These are phyloP conservation scores for Champsocephalus gunnari DNA, from an alignment of 2,797 vertebrate genomes.

Conservation along the genomic window DNA sequence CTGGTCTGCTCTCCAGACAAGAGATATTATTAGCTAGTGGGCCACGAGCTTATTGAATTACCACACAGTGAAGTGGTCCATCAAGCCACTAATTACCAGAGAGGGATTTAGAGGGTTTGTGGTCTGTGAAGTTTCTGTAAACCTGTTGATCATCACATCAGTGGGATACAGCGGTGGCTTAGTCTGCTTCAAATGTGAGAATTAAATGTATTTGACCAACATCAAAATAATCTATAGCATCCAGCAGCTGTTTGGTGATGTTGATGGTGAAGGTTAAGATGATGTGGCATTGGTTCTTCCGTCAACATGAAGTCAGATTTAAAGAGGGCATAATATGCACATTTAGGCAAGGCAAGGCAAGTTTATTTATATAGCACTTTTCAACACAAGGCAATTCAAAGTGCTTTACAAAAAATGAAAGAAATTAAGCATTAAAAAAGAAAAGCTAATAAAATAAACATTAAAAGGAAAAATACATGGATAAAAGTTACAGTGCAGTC, in stretches of 20 bases:
- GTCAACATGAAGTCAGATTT: not conserved
- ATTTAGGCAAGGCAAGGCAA: no score
- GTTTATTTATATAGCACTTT: no score
- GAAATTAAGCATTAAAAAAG: no score
- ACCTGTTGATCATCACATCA: slow-evolving; percentile 63
- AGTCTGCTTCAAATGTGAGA: not conserved
- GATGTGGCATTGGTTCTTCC: slow-evolving; percentile 1
- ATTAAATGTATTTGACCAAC: not conserved
- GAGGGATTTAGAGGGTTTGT: slow-evolving; percentile 67
- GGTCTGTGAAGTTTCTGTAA: slow-evolving; percentile 60
- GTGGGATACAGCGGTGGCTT: slow-evolving; percentile 11
- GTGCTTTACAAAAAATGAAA: no score
- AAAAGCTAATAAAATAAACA: no score
- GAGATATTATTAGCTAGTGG: slow-evolving; percentile 80
- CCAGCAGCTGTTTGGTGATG: slow-evolving; percentile 5
- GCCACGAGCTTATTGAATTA: slow-evolving; percentile 79
- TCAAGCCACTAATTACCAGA: slow-evolving; percentile 73
- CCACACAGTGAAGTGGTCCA: slow-evolving; percentile 66
- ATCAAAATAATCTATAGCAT: slow-evolving; percentile 4
- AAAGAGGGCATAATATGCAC: no score
- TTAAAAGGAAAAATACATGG: no score
- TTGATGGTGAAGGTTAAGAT: slow-evolving; percentile 7
- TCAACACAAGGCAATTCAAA: no score
- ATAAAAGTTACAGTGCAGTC: no score
- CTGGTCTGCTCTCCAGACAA: slow-evolving; percentile 63